These are phyloP conservation scores for Drymonia ruficornis DNA, from an alignment of 2,888 invertebrate genomes.

Conservation along the genomic window DNA sequence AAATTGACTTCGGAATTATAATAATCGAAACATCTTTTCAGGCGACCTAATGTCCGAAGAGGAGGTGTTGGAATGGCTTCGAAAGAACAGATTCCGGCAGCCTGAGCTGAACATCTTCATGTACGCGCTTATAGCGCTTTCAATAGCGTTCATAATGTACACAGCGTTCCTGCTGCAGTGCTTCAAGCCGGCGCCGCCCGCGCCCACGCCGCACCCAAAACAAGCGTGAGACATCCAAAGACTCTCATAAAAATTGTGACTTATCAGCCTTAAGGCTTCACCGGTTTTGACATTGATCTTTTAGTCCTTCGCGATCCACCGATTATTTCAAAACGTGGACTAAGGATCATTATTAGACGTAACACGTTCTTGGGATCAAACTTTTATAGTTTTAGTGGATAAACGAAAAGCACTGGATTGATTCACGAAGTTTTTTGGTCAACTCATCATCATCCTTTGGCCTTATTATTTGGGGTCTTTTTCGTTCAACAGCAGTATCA, in stretches of 20 bases:
- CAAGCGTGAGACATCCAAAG: constrained; percentile 82
- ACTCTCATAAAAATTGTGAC: constrained; percentile 48
- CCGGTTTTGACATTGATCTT: constrained; percentile 43
- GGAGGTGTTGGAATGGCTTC: constrained; percentile 95
- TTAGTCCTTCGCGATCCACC: constrained; percentile 51
- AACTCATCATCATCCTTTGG: not conserved
- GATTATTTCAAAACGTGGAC: constrained; percentile 40
- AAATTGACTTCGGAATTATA: not conserved
- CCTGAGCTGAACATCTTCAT: constrained; percentile 97
- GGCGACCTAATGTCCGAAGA: constrained; percentile 93
- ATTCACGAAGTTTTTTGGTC: constrained; percentile 36
- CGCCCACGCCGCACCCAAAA: constrained; percentile 87
- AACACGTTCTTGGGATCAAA: constrained; percentile 77
- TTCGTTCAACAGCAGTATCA: not conserved
- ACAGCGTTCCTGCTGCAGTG: constrained; percentile 96
- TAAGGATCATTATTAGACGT: constrained; percentile 53
- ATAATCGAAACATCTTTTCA: constrained; percentile 58
- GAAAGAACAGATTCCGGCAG: constrained; percentile 96
- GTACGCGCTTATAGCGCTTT: constrained; percentile 95
- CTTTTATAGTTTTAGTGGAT: constrained; percentile 54
- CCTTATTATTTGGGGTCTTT: not conserved
- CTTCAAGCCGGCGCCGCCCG: constrained; percentile 90
- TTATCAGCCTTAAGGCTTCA: constrained; percentile 39
- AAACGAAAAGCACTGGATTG: constrained; percentile 46
- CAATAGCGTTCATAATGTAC: constrained; percentile 94